Evolutionary conservation across 2,797 vertebrate genomes (phyloP).

Genomic region (Malacoraja senta): DNA sequence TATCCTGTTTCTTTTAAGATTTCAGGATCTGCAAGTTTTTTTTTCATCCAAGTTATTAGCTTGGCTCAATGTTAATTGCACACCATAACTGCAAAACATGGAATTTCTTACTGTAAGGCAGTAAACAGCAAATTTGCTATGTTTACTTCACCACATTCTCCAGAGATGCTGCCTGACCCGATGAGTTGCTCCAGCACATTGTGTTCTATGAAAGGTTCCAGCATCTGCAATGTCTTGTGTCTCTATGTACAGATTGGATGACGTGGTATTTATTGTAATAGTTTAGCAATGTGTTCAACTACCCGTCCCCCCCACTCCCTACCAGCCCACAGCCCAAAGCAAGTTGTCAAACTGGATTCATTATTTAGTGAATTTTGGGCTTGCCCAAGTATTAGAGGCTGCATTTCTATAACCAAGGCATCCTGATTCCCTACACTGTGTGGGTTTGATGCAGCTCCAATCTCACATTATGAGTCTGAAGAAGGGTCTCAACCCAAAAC

Average conservation of each 20-base stretch:
- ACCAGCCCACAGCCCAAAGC: too few species aligned
- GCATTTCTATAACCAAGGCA: not conserved
- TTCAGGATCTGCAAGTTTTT: too few species aligned
- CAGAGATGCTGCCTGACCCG: too few species aligned
- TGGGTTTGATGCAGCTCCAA: not conserved
- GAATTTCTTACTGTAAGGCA: conserved; percentile 1
- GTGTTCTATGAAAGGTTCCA: too few species aligned
- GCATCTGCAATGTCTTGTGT: too few species aligned
- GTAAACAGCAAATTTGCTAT: not conserved
- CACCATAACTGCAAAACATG: not conserved
- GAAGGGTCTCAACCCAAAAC: too few species aligned
- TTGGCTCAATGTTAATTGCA: not conserved
- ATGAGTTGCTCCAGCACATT: too few species aligned
- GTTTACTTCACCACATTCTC: too few species aligned
- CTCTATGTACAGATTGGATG: not conserved
- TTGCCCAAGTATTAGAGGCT: not conserved
- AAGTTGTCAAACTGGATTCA: not conserved
- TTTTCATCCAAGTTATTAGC: not conserved
- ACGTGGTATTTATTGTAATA: not conserved
- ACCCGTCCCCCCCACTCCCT: too few species aligned
- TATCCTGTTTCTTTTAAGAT: too few species aligned
- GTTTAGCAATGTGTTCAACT: not conserved
- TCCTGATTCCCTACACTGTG: not conserved
- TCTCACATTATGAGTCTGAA: not conserved
- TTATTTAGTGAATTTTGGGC: not conserved